These are phyloP conservation scores for Thripadectes ignobilis DNA, from an alignment of 2,797 vertebrate species.

Conservation along the genomic window DNA sequence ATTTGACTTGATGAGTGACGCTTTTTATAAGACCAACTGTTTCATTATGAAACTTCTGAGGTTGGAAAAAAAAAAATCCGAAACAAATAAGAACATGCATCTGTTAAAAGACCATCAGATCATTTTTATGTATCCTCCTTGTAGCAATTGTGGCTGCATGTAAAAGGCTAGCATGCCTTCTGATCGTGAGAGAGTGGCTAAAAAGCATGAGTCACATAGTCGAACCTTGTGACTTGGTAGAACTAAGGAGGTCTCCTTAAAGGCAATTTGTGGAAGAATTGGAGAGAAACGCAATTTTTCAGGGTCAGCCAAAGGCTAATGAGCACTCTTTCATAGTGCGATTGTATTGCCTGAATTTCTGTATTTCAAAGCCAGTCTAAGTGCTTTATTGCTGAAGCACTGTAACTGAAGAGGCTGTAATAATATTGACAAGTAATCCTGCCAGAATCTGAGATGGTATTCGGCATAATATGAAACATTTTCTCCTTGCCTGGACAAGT, in stretches of 20 bases:
- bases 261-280: conserved; percentile 46
- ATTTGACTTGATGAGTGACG: conserved; percentile 5
- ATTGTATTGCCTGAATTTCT: conserved; percentile 57
- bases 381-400: conserved; percentile 44
- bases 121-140: conserved; percentile 32
- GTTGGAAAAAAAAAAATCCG: not conserved
- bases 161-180: conserved; percentile 44
- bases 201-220: conserved; percentile 50
- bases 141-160: conserved; percentile 4
- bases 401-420: conserved; percentile 52
- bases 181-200: conserved; percentile 50
- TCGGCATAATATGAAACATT: conserved; percentile 50
- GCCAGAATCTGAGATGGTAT: conserved; percentile 44
- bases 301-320: conserved; percentile 69
- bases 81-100: conserved; percentile 27
- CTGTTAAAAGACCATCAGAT: not conserved
- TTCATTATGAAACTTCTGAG: conserved; percentile 50
- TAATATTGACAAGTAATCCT: conserved; percentile 43
- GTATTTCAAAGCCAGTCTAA: conserved; percentile 37
- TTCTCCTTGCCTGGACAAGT: conserved; percentile 30
- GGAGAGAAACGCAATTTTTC: conserved; percentile 31
- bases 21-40: conserved; percentile 1
- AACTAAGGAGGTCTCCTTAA: conserved; percentile 55
- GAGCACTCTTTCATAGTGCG: conserved; percentile 14
- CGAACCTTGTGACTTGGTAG: conserved; percentile 35